These are phyloP conservation scores for Threskiornis aethiopicus DNA, from an alignment of 2,797 vertebrate species.

Conservation along the genomic window DNA sequence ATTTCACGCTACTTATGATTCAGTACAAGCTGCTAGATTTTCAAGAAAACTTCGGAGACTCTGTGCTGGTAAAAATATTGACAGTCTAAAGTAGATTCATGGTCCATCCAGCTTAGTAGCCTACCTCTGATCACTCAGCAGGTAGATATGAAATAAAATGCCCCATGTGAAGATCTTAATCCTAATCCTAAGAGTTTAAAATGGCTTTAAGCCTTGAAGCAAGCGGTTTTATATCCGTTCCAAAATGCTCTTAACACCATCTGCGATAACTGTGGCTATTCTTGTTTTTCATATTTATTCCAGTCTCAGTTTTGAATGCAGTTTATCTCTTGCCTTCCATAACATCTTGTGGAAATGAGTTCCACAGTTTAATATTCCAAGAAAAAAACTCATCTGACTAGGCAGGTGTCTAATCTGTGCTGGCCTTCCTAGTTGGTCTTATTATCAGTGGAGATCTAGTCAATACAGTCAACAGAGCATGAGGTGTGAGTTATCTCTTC, in stretches of 20 bases:
- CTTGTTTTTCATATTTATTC: not conserved
- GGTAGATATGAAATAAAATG: not conserved
- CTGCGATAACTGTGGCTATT: not conserved
- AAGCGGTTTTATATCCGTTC: not conserved
- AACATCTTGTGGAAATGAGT: not conserved
- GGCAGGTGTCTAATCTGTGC: not conserved
- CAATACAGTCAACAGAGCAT: not conserved
- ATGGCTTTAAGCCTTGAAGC: not conserved
- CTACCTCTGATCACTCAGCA: not conserved
- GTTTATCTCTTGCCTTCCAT: constrained; percentile 7
- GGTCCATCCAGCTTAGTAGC: not conserved
- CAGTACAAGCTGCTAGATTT: not conserved
- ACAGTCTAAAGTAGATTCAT: not conserved
- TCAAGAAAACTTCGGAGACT: not conserved
- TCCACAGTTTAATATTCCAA: not conserved
- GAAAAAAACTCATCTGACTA: not conserved
- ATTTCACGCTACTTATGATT: not conserved
- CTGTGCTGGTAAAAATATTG: not conserved
- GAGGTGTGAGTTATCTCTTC: not conserved
- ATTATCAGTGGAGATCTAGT: not conserved
- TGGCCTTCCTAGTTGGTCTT: not conserved
- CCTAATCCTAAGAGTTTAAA: constrained; percentile 35
- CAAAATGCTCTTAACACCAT: not conserved
- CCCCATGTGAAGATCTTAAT: constrained; percentile 14
- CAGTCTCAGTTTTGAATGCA: not conserved